A percentile compares a stretch with the other conserved stretches of the same genome.
phyloP scores from a whole-genome alignment of 1,140 invertebrate species.

The Ostrea edulis region DNA sequence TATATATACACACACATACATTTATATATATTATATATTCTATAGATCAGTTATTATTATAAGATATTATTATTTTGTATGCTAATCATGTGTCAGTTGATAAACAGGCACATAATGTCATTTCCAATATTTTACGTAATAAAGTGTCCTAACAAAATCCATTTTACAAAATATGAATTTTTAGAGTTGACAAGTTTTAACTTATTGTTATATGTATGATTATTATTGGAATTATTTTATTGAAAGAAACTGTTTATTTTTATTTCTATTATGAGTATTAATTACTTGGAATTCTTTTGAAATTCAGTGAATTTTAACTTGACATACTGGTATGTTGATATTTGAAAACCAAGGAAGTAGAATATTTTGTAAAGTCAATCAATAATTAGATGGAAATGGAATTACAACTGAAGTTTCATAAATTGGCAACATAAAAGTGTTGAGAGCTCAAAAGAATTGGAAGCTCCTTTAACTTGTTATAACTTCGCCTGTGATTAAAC shows the following conservation, averaged over 20 bases:
- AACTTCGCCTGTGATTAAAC: conserved; percentile 6
- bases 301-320: background rate
- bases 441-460: background rate
- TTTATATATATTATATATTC: conserved; percentile 1
- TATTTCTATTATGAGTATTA: background rate
- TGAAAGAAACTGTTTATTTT: background rate
- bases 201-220: background rate
- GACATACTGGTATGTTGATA: background rate
- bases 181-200: conserved; percentile 15
- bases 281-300: background rate
- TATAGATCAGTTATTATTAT: conserved; percentile 34
- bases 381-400: background rate
- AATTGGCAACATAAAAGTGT: background rate
- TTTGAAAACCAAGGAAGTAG: no score
- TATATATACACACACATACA: background rate
- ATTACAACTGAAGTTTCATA: background rate
- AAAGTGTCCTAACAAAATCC: background rate
- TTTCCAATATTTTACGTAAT: background rate
- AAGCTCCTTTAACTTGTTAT: background rate
- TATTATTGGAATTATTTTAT: background rate
- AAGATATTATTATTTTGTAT: conserved; percentile 32
- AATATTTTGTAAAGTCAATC: background rate
- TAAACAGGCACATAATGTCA: background rate
- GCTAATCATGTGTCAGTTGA: background rate
- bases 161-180: conserved; percentile 14